These are phyloP conservation scores for Carpatolechia fugitivella DNA, from an alignment of 2,888 invertebrate genomes.

Conservation along the genomic window DNA sequence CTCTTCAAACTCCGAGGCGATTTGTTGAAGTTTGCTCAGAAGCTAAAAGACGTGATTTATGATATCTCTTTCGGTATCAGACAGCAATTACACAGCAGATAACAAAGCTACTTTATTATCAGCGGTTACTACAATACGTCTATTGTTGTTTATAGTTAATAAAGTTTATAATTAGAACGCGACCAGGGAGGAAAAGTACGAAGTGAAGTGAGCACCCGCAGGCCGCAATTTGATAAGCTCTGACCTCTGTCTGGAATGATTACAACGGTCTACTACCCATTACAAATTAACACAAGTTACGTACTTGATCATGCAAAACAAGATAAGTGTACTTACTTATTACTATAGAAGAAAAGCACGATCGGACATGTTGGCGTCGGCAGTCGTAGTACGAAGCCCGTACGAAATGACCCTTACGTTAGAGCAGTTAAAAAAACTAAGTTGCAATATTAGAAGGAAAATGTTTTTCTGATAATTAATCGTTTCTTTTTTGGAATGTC, in stretches of 20 bases:
- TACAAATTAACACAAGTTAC: constrained; percentile 4
- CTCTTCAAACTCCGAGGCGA: no score
- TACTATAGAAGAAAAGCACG: no score
- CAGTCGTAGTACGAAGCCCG: no score
- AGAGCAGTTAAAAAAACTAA: no score
- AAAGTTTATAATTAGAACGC: constrained; percentile 56
- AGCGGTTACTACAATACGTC: constrained; percentile 5
- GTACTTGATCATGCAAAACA: neutral
- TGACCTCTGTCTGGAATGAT: constrained; percentile 43
- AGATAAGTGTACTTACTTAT: neutral
- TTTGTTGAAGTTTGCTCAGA: no score
- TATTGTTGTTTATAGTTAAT: constrained; percentile 29
- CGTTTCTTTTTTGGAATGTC: no score
- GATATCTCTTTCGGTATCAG: neutral
- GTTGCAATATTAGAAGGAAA: neutral
- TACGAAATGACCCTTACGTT: no score
- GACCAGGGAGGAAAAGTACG: constrained; percentile 63
- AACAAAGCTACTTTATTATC: neutral
- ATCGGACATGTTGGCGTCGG: no score
- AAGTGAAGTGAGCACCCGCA: constrained; percentile 21
- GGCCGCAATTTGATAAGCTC: constrained; percentile 48
- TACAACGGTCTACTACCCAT: neutral
- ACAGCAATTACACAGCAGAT: neutral
- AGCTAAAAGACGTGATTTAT: neutral
- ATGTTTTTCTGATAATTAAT: neutral